Percentiles rank a stretch among this genome's conserved stretches.
Evolutionary conservation across 2,888 invertebrate genomes (phyloP).

Genomic region (Nemotelus pantherinus): DNA sequence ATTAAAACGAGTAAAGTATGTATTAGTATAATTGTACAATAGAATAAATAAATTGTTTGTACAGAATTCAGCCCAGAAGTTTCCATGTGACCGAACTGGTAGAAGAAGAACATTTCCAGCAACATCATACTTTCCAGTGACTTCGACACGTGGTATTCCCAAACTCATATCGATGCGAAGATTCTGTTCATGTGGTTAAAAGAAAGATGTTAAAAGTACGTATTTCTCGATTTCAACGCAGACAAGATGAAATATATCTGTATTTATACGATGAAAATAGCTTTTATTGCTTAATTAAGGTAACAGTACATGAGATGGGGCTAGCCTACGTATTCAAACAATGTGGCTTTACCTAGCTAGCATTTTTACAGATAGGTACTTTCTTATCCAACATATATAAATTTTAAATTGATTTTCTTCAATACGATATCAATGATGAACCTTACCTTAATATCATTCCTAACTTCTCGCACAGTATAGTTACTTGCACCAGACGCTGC

Average conservation of each 20-base stretch:
- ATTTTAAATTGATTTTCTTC: neutral
- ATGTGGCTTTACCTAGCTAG: too few species aligned
- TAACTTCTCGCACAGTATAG: conserved; percentile 75
- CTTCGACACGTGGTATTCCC: conserved; percentile 74
- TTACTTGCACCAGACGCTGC: conserved; percentile 81
- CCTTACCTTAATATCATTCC: conserved; percentile 64
- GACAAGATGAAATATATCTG: too few species aligned
- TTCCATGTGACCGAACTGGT: conserved; percentile 80
- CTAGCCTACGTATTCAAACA: too few species aligned
- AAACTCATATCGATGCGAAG: conserved; percentile 72
- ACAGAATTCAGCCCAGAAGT: conserved; percentile 85
- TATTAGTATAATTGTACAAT: neutral
- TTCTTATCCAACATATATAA: neutral
- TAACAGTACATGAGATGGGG: too few species aligned
- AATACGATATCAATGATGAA: neutral
- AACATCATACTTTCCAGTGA: conserved; percentile 80
- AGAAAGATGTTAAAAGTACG: conserved; percentile 64
- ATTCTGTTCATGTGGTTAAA: conserved; percentile 63
- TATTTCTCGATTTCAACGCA: too few species aligned
- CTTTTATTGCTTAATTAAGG: too few species aligned
- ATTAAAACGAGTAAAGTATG: conserved; percentile 22
- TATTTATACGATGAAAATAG: too few species aligned
- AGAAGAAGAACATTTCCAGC: conserved; percentile 80
- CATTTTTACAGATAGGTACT: too few species aligned
- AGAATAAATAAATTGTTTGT: conserved; percentile 56